Evolutionary conservation across 2,113 vertebrate genomes (phyloP).

Genomic region (Mirounga angustirostris): DNA sequence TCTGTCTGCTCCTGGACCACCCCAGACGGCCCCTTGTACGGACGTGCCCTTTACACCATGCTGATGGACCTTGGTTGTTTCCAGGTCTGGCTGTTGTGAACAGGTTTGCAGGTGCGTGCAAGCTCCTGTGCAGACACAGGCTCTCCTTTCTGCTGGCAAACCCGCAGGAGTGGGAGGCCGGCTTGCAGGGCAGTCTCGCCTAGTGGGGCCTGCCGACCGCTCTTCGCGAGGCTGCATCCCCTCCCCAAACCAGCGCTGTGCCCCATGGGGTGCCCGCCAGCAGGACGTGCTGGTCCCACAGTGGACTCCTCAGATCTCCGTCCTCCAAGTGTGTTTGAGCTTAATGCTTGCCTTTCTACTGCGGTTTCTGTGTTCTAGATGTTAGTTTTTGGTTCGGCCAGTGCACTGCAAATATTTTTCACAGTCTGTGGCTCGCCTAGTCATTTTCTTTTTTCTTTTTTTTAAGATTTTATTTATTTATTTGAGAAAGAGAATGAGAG

Average conservation of each 20-base stretch:
- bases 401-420: background rate
- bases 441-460: background rate
- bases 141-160: background rate
- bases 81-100: background rate
- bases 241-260: background rate
- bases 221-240: background rate
- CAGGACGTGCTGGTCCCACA: background rate
- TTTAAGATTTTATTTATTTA: no score
- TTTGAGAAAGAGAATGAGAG: no score
- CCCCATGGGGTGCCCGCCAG: background rate
- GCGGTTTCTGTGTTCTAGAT: background rate
- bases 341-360: background rate
- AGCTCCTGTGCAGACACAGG: background rate
- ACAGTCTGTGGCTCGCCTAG: no score
- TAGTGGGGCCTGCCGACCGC: no score
- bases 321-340: background rate
- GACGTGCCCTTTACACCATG: no score
- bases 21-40: background rate
- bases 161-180: background rate
- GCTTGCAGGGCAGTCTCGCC: background rate
- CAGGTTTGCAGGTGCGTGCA: rapidly evolving
- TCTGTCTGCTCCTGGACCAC: background rate
- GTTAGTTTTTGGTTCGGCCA: background rate
- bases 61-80: background rate
- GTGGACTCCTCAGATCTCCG: background rate